Percentiles rank a stretch among this genome's conserved stretches.
Conservation (phyloP, 2,113 vertebrate species). For the Dermatemys mawii region DNA sequence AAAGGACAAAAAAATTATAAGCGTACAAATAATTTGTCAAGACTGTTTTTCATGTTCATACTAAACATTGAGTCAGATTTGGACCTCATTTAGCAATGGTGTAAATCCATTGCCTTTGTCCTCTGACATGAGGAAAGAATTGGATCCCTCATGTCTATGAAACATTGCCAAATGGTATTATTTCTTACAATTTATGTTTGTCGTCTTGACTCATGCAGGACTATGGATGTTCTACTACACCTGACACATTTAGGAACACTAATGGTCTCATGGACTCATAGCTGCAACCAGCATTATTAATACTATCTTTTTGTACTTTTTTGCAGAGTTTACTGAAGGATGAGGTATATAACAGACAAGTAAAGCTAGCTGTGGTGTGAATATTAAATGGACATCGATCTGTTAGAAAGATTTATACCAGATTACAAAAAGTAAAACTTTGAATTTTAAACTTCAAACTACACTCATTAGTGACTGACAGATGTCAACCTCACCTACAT, state of each 20-base stretch:
- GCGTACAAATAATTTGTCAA: not conserved
- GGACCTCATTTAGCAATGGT: constrained; percentile 18
- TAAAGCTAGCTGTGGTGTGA: not conserved
- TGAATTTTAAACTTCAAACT: constrained; percentile 13
- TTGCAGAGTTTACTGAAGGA: not conserved
- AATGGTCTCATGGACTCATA: constrained; percentile 37
- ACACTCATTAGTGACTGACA: constrained; percentile 67
- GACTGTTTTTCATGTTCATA: not conserved
- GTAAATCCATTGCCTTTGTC: not conserved
- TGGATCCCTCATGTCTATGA: constrained; percentile 44
- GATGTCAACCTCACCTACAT: constrained; percentile 63
- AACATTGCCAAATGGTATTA: constrained; percentile 53
- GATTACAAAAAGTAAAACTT: constrained; percentile 17
- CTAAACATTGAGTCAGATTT: not conserved
- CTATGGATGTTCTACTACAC: not conserved
- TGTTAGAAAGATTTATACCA: not conserved
- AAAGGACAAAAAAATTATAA: not conserved
- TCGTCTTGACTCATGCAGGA: constrained; percentile 28
- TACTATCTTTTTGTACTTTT: not conserved
- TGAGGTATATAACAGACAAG: not conserved
- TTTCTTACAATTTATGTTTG: constrained; percentile 60
- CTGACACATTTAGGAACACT: constrained; percentile 26
- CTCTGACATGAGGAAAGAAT: constrained; percentile 38
- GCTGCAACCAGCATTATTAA: constrained; percentile 6
- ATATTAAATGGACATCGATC: not conserved